Evolutionary conservation across 2,113 vertebrate species (phyloP).

Genomic region (Pelecanoides urinatrix): DNA sequence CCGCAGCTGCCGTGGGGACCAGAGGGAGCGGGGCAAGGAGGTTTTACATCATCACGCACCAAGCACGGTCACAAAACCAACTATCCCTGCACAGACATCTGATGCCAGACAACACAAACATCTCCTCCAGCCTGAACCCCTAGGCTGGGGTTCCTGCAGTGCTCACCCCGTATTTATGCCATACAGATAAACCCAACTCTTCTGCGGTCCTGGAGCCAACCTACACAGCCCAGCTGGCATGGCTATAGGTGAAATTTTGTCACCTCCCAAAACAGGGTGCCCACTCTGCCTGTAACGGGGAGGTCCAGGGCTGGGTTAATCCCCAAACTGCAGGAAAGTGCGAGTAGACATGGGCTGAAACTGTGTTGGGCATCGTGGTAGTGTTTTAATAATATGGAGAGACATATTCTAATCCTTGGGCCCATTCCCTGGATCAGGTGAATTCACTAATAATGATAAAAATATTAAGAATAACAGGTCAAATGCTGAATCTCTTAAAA

Average conservation of each 20-base stretch:
- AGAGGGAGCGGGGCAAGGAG: not conserved
- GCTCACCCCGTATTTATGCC: not conserved
- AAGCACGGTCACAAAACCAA: not conserved
- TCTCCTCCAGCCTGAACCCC: not conserved
- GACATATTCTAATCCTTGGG: not conserved
- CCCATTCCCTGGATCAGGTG: not conserved
- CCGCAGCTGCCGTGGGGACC: fast-evolving
- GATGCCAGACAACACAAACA: not conserved
- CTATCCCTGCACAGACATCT: not conserved
- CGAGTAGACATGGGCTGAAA: not conserved
- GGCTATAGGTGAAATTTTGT: not conserved
- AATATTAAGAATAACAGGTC: not conserved
- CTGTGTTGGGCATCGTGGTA: fast-evolving
- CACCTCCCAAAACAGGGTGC: not conserved
- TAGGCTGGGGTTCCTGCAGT: not conserved
- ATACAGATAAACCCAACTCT: not conserved
- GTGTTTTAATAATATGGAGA: not conserved
- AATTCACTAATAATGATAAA: not conserved
- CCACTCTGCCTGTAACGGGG: not conserved
- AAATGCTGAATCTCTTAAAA: not conserved
- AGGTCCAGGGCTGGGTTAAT: not conserved
- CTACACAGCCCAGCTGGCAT: not conserved
- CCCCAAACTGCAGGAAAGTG: not conserved
- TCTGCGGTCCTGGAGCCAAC: not conserved
- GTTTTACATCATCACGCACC: not conserved